Percentiles rank a stretch among this genome's conserved stretches.
These are phyloP conservation scores for Heterodera carotae DNA, from an alignment of 1,140 invertebrate species.

Conservation along the genomic window DNA sequence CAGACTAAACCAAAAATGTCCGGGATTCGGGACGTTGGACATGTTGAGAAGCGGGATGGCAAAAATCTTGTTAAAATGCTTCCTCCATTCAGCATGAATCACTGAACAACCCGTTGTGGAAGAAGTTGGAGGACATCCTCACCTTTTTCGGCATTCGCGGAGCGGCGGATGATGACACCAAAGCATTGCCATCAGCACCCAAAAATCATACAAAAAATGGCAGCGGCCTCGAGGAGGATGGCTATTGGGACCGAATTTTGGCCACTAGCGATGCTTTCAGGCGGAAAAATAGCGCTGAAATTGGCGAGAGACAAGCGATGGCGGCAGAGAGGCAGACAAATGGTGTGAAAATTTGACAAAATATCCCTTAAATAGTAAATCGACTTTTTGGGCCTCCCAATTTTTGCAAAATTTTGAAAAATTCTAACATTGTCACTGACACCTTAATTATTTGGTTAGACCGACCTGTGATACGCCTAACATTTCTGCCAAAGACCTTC, in stretches of 20 bases:
- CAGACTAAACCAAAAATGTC: too few relatives aligned
- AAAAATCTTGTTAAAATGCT: too few relatives aligned
- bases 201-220: constrained; percentile 20
- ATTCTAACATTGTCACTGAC: not conserved
- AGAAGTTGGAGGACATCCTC: constrained; percentile 56
- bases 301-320: not conserved
- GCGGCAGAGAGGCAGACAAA: constrained; percentile 10
- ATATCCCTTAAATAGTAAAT: not conserved
- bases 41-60: too few relatives aligned
- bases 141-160: constrained; percentile 51
- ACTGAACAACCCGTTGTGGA: constrained; percentile 54
- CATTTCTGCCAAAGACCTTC: too few relatives aligned
- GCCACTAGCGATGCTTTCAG: not conserved
- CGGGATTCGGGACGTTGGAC: too few relatives aligned
- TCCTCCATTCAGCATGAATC: constrained; percentile 44
- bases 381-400: too few relatives aligned
- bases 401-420: not conserved
- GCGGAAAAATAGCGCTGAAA: not conserved
- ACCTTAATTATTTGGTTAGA: too few relatives aligned
- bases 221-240: constrained; percentile 38
- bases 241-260: constrained; percentile 44
- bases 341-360: not conserved
- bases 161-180: constrained; percentile 18
- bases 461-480: too few relatives aligned
- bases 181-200: too few relatives aligned